Conservation (phyloP, 2,888 invertebrate genomes). For the Augochlorella aurata region DNA sequence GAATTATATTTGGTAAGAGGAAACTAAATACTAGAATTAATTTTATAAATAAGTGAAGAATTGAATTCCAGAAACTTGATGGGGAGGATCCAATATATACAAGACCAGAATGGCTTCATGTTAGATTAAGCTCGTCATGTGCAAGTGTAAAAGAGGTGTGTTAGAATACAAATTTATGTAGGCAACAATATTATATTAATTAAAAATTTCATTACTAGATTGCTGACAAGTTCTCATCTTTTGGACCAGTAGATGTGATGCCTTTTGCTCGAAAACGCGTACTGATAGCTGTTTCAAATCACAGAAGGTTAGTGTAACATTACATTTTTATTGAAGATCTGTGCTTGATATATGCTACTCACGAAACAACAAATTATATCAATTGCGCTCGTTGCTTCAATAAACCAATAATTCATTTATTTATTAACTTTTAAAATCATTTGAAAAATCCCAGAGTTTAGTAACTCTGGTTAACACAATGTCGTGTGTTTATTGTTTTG, state of each 20-base stretch:
- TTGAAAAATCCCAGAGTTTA: background rate
- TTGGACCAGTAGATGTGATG: constrained; percentile 86
- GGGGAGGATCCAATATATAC: constrained; percentile 83
- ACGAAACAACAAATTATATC: background rate
- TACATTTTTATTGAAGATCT: background rate
- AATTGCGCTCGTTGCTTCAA: background rate
- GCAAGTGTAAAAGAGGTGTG: constrained; percentile 45
- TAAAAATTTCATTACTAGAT: constrained; percentile 80
- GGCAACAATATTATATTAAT: constrained; percentile 24
- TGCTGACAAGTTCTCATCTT: constrained; percentile 83
- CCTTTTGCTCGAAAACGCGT: constrained; percentile 83
- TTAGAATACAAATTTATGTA: background rate
- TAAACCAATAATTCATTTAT: background rate
- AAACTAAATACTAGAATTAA: background rate
- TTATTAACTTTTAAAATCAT: background rate
- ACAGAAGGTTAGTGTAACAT: constrained; percentile 83
- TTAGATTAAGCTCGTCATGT: constrained; percentile 71
- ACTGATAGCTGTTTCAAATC: constrained; percentile 85
- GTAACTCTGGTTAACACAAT: background rate
- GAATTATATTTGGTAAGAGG: constrained; percentile 84
- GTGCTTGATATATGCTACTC: background rate
- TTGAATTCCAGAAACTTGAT: constrained; percentile 82
- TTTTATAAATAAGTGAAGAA: background rate
- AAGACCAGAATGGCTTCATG: constrained; percentile 83
- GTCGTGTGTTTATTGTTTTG: background rate